Evolutionary conservation across 2,113 vertebrate genomes (phyloP), one percentile per base, ranked within the genome.

Genomic region (Otis tarda): DNA sequence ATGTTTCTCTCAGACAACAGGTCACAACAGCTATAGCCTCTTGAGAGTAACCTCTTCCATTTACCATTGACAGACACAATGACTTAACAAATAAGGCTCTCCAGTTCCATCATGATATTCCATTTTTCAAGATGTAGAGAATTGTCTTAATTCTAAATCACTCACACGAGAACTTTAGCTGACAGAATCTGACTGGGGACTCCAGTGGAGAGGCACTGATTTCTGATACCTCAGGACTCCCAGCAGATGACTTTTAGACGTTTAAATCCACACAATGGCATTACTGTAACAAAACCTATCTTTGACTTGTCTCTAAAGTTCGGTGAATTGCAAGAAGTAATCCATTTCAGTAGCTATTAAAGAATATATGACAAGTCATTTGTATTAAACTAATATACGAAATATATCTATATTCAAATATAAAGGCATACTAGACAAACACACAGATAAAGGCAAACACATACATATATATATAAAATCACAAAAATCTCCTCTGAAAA

Each of bases 221-320:
- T 85, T 83, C 55, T 68, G 14, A 41, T 55, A 16, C 3, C 10
- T 61, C 33, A 55, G 41, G 22, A 85, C 20, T 1, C 2, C 18
- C 82, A 33, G 31, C 10, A 76, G 30, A 39, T 41, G 10, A 31
- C 5, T 41, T 68, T 35, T 33, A 35, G 15, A 24, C 84, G 10
- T 90, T 92, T 93, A 94, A 95, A 73, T 92, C 50, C 55, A 77
- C 33, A 80, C 22, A 68, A 10, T 7, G 10, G 35, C 18, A 4
- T 60, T 86, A 78, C 20, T 75, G 67, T 74, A 74, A 93, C 16
- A 79, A 87, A 93, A 81, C 1, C 3, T 47, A 39, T 12, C 39
- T 97, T 93, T 93, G 70, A 90, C 31, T 93, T 89, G 3, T 65
- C 74, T 60, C 7, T 75, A 39, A 41, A 92, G 2, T 74, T 95